Base-by-base conservation (phyloP, 1,140 invertebrate genomes). In the Apis cerana region DNA sequence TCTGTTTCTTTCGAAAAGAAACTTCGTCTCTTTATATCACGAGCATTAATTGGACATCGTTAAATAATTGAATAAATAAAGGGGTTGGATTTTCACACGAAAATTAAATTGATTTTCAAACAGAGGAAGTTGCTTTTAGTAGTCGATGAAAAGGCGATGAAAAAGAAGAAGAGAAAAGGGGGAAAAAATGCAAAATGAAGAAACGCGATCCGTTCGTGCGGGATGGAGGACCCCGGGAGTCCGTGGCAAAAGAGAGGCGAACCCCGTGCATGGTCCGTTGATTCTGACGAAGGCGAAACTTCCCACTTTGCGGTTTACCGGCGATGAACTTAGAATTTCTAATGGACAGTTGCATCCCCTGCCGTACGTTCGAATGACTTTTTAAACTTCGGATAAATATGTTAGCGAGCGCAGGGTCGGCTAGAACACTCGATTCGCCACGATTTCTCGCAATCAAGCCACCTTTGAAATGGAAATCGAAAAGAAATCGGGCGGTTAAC, bases 321-420 rank as follows among this genome's bases (percentile, higher is more conserved):
- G 48, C 87, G 83, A 88, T 88, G 85, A 88, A 88, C 87, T 88
- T 88, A 80, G 86, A 88, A 87, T 88, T 87, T 87, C 85, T 88
- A 88, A 88, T 88, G 68, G 67, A 70, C 78, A n/a, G 59, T 61
- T 33, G 27, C 23, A 43, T 43, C 23, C 54, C 27, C 33, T 15
- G 64, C 75, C 12, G 70, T 85, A 74, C 80, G 75, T 71, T 11
- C 81, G 59, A 72, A 83, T 77, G 80, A 86, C 82, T 86, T 86
- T 87, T 82, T 82, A 76, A 82, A 82, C 62, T 82, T 76, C 10
- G 80, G 64, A 69, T 82, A 82, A 82, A 82, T 75, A 82, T 69
- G 80, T 82, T 82, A 82, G 80, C 64, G 48, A 5, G 11, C 3
- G 23, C 9, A 19, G 69, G 58, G 15, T 17, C 5, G n/a, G 12